Evolutionary conservation across 2,113 vertebrate genomes (phyloP), one percentile per base, ranked within the genome.

Genomic region (Struthio camelus): DNA sequence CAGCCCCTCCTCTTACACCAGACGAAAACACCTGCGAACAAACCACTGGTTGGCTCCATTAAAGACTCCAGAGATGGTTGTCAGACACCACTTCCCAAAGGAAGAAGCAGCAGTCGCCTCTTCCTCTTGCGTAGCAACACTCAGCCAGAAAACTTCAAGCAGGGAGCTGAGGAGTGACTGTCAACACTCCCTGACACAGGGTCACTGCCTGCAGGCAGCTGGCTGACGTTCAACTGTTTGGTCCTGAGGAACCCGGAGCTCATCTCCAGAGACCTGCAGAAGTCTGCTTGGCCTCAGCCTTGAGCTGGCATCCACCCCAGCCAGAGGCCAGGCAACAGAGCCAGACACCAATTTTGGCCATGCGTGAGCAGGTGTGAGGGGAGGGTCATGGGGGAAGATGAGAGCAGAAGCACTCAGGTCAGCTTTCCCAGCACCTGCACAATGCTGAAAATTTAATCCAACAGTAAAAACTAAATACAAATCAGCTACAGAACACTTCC

Each of bases 1-100:
- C 7, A 14, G 8, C 38, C 19, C 44, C 79, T 91, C 22, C 38
- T 85, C 80, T 24, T 65, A 32, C 48, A 97, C 96, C 96, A 97
- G 42, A 91, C 82, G 0, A 91, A 51, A 79, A 94, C 0, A 76
- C 96, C 95, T 95, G 92, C 28, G 71, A 58, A 91, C 70, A 95
- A 67, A 87, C 18, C 73, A 91, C 34, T 7, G 46, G 6, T 2
- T n/a, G 1, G 3, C 58, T 58, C 80, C 80, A 19, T 36, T 16
- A 25, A 53, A 59, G 0, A 0, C 25, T 85, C 18, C 5, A 4
- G 53, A 64, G 48, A 40, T 4, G 53, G 7, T n/a, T 66, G 40
- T 50, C 27, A 6, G 61, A 13, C 44, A 27, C 32, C 56, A 19
- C 56, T 59, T 32, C 56, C 30, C 30, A 59, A 34, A 59, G 32